phyloP scores from a whole-genome alignment of 2,113 vertebrate species.

The Poeciliopsis retropinna region DNA sequence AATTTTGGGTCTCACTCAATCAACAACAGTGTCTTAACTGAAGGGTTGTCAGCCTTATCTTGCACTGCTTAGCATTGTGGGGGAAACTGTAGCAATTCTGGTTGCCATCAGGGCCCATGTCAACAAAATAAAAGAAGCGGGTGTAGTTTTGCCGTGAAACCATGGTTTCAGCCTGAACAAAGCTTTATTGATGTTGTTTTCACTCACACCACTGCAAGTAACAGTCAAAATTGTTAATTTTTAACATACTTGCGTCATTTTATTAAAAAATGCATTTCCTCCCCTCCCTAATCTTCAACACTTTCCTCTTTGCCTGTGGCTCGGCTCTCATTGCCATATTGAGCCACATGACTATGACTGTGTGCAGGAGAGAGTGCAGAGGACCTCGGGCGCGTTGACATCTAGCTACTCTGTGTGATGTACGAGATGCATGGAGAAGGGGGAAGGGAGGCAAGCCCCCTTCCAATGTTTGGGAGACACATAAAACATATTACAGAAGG shows the following conservation, averaged over 20 bases:
- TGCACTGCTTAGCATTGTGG: no score
- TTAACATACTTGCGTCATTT: background rate
- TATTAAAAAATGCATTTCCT: background rate
- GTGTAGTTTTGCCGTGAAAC: background rate
- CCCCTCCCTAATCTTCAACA: background rate
- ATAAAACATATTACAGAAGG: conserved; percentile 67
- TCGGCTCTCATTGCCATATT: conserved; percentile 30
- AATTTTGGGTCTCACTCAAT: no score
- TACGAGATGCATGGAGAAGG: conserved; percentile 51
- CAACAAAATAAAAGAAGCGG: no score
- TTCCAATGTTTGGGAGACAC: conserved; percentile 61
- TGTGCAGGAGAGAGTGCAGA: conserved; percentile 39
- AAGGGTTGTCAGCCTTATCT: no score
- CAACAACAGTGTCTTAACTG: no score
- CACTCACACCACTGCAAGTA: background rate
- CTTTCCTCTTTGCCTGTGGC: conserved; percentile 6
- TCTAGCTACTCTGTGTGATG: conserved; percentile 57
- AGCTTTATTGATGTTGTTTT: background rate
- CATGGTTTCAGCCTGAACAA: background rate
- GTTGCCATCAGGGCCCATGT: no score
- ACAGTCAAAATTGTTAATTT: background rate
- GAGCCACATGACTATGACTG: conserved; percentile 40
- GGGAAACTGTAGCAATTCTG: no score
- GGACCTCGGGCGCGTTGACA: conserved; percentile 56
- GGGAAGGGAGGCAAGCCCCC: conserved; percentile 13